Base-by-base conservation (phyloP, 2,113 vertebrate species). In the Larimichthys polyactis region DNA sequence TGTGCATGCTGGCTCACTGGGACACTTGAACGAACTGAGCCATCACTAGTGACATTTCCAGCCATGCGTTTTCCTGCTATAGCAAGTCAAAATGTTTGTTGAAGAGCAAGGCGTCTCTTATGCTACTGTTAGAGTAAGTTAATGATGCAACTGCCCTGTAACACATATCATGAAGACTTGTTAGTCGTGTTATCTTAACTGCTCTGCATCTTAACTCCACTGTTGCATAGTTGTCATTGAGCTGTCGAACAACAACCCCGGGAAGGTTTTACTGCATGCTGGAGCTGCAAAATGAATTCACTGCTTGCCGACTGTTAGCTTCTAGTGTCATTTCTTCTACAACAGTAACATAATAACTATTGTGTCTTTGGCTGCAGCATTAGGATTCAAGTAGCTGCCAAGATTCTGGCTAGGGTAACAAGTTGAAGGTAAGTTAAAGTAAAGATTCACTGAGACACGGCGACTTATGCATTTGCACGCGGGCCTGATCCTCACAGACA, bases 341-440 rank as follows among this genome's bases (percentile, higher is more conserved):
- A 75, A 74, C 48, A 58, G 32, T 36, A 46, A 46, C 44, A 7
- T 40, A 46, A 49, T 49, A 73, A 69, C 11, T 5, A 16, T 1
- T 24, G 51, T 43, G 57, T 74, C 40, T 65, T 44, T 55, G 51
- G 43, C 75, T 73, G 59, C 62, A 70, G 79, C 58, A 63, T 32
- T 36, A 52, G 73, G 59, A 82, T 72, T 81, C 60, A 81, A 75
- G 64, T 85, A 88, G 74, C 66, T 87, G 83, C 74, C 81, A 43
- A 19, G 24, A 63, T 32, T 75, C 62, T 58, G 55, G 52, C 46
- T 3, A 43, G 19, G 19, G 44, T 54, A 8, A 78, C 55, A 17
- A 22, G 66, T 77, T 73, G 51, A 58, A 63, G 48, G 54, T 79
- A 24, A 36, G 52, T 52, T 55, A 6, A 49, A 36, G 48, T n/a